Evolutionary conservation across 2,888 invertebrate genomes (phyloP).

Genomic region (Bombyx huttoni): DNA sequence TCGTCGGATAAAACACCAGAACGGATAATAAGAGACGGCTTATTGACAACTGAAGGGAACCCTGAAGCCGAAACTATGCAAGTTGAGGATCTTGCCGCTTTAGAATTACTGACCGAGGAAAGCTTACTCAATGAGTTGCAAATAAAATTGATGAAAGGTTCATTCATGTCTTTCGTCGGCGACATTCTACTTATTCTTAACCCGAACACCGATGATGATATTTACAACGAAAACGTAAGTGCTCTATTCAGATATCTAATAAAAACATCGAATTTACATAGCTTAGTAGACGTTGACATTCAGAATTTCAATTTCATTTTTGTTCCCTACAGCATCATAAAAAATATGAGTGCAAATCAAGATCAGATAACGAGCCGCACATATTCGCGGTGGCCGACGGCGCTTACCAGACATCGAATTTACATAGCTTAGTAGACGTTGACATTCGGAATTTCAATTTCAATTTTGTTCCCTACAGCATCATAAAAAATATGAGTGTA

Average conservation of each 20-base stretch:
- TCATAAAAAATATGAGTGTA: slow-evolving; percentile 84
- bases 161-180: slow-evolving; percentile 84
- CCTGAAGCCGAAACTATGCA: slow-evolving; percentile 79
- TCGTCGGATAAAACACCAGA: slow-evolving; percentile 48
- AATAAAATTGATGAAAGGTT: slow-evolving; percentile 76
- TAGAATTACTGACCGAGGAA: slow-evolving; percentile 82
- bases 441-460: background rate
- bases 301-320: too few species aligned
- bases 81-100: slow-evolving; percentile 86
- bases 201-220: slow-evolving; percentile 81
- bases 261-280: background rate
- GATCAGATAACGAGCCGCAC: slow-evolving; percentile 92
- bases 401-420: too few species aligned
- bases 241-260: background rate
- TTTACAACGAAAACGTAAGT: slow-evolving; percentile 81
- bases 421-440: too few species aligned
- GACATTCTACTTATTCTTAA: slow-evolving; percentile 85
- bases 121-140: slow-evolving; percentile 78
- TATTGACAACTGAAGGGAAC: slow-evolving; percentile 62
- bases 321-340: slow-evolving; percentile 76
- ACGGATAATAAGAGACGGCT: slow-evolving; percentile 59
- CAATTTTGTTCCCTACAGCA: slow-evolving; percentile 66
- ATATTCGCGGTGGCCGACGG: slow-evolving; percentile 91
- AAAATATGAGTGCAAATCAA: slow-evolving; percentile 86
- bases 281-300: background rate